Percentiles rank a stretch among this genome's conserved stretches.
Evolutionary conservation across 1,140 invertebrate genomes (phyloP).

Genomic region (Anthonomus grandis): DNA sequence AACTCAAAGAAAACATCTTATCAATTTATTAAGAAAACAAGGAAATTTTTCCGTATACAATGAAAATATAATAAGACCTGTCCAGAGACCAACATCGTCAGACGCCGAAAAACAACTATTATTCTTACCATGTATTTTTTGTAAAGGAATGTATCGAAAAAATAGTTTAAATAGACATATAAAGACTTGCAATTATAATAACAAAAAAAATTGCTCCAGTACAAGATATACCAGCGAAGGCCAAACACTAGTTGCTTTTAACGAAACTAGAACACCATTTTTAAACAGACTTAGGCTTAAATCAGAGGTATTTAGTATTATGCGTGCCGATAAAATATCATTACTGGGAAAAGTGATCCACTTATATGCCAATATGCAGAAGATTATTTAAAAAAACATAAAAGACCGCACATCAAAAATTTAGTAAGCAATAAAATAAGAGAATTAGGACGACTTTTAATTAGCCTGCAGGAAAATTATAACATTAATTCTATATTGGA

Average conservation of each 20-base stretch:
- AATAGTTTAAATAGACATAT: constrained; percentile 8
- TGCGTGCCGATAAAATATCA: constrained; percentile 20
- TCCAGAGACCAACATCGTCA: constrained; percentile 15
- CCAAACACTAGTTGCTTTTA: constrained; percentile 17
- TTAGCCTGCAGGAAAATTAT: no score
- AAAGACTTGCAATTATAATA: neutral
- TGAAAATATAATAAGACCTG: constrained; percentile 23
- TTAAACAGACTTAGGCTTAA: constrained; percentile 18
- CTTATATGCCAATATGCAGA: no score
- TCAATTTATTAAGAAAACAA: constrained; percentile 16
- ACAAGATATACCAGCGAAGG: constrained; percentile 15
- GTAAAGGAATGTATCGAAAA: constrained; percentile 15
- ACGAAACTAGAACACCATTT: constrained; percentile 16
- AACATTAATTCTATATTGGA: no score
- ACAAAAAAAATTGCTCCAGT: constrained; percentile 7
- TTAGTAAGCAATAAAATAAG: no score
- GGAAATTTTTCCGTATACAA: constrained; percentile 15
- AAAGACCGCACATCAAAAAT: no score
- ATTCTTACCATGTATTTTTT: constrained; percentile 16
- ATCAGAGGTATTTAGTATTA: constrained; percentile 20
- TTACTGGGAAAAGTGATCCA: no score
- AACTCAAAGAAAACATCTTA: constrained; percentile 16
- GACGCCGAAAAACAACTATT: constrained; percentile 1
- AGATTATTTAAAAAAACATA: no score
- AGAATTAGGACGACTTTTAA: no score